phyloP scores from a whole-genome alignment of 2,797 vertebrate species.

The Ctenosaura bakeri region DNA sequence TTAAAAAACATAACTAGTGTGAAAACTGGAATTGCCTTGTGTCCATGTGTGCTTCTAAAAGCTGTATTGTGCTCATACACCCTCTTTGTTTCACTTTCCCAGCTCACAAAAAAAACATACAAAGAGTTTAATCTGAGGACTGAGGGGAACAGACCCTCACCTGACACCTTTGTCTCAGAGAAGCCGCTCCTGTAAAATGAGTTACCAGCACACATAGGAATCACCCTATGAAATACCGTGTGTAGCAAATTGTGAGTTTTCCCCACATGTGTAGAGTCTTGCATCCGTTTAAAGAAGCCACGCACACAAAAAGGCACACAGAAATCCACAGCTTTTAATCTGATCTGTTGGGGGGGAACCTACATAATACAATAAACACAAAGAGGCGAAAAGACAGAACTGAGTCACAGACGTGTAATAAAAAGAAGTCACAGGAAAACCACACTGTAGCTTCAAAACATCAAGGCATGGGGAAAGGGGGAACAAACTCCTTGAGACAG shows the following conservation, averaged over 20 bases:
- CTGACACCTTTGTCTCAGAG: neutral
- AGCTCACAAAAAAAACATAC: too few species aligned
- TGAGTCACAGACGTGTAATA: neutral
- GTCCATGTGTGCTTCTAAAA: neutral
- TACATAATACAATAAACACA: slow-evolving; percentile 14
- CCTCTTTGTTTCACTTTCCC: too few species aligned
- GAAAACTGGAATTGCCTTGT: neutral
- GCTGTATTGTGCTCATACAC: neutral
- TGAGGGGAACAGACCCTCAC: neutral
- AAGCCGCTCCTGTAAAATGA: too few species aligned
- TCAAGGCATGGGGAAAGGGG: neutral
- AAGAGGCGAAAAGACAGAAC: neutral
- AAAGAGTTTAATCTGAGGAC: neutral
- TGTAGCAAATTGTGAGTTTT: neutral
- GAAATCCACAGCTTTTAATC: slow-evolving; percentile 34
- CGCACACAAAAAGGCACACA: neutral
- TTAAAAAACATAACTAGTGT: too few species aligned
- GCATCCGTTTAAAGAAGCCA: neutral
- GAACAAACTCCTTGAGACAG: neutral
- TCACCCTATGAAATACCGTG: neutral
- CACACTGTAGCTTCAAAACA: slow-evolving; percentile 10
- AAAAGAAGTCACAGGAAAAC: slow-evolving; percentile 24
- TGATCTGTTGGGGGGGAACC: slow-evolving; percentile 4
- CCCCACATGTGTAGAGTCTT: neutral
- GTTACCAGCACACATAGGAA: neutral